Evolutionary conservation across 2,888 invertebrate genomes (phyloP), one percentile per base, ranked within the genome.

Genomic region (Microchrysa polita): DNA sequence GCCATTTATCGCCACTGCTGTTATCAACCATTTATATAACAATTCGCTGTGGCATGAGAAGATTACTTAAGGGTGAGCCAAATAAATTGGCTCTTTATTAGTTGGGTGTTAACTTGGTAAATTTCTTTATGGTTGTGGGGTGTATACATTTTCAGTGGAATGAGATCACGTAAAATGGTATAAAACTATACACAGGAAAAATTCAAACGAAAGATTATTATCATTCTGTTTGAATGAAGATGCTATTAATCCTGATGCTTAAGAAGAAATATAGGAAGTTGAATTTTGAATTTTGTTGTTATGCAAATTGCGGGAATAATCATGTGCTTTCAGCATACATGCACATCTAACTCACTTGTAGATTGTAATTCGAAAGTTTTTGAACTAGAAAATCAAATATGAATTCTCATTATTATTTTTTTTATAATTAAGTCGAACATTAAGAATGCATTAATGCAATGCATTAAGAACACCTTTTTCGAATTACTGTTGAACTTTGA

Each of bases 61-160:
- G 69, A 61, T 48, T 63, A 63, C 73, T 73, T 72, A 74, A 61
- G 75, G 75, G 75, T 75, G 75, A 75, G 71, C 59, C 73, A 69
- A 76, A 76, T 76, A 76, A 76, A 76, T 76, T 76, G 76, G 74
- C 73, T 76, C 73, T 76, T 76, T 76, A 76, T 76, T 76, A 76
- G 76, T 69, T 73, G 74, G 73, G 76, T 76, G 76, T 76, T 76
- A 76, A 76, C 74, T 76, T 67, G 76, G 74, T 76, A 76, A 74
- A 76, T 76, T 76, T 76, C 74, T 76, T 76, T 76, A 74, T 74
- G 61, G 65, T 63, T 27, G 40, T 7, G 27, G 67, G n/a, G n/a
- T n/a, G n/a, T 60, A 72, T 16, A 69, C 34, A 40, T 55, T 69
- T 72, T n/a, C 10, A 57, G 59, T 40, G 73, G 73, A 74, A 44